Evolutionary conservation across 2,797 vertebrate genomes (phyloP).

Genomic region (Artibeus lituratus): DNA sequence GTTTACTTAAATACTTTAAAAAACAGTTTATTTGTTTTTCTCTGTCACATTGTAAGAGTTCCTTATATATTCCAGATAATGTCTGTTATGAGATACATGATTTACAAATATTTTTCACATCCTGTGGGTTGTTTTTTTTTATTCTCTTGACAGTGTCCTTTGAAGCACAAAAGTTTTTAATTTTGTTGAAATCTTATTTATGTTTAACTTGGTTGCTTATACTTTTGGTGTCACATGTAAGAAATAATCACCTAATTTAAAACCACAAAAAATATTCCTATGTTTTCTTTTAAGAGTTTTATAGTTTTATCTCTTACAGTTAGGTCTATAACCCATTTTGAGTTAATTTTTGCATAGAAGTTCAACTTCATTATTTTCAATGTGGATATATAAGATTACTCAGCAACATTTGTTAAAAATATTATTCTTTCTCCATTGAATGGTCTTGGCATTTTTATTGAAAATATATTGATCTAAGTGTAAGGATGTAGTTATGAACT

Average conservation of each 20-base stretch:
- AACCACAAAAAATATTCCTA: not conserved
- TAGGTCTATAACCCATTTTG: not conserved
- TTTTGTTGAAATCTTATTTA: not conserved
- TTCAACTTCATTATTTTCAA: no score
- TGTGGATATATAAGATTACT: not conserved
- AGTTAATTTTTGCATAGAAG: not conserved
- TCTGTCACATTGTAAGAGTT: not conserved
- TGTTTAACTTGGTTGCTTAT: not conserved
- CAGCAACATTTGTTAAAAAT: not conserved
- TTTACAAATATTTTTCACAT: not conserved
- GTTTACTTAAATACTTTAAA: not conserved
- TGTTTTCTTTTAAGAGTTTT: not conserved
- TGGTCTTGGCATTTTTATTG: not conserved
- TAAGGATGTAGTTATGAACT: not conserved
- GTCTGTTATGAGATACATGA: not conserved
- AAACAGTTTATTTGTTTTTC: not conserved
- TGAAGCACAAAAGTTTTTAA: not conserved
- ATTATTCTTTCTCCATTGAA: not conserved
- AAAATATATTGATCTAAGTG: not conserved
- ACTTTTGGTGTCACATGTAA: no score
- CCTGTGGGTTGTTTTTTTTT: not conserved
- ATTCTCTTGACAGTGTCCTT: not conserved
- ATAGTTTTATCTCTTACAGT: not conserved
- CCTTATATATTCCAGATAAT: not conserved
- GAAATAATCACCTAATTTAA: no score